These are phyloP conservation scores for Copidosoma floridanum DNA, from an alignment of 1,140 invertebrate genomes.

Conservation along the genomic window DNA sequence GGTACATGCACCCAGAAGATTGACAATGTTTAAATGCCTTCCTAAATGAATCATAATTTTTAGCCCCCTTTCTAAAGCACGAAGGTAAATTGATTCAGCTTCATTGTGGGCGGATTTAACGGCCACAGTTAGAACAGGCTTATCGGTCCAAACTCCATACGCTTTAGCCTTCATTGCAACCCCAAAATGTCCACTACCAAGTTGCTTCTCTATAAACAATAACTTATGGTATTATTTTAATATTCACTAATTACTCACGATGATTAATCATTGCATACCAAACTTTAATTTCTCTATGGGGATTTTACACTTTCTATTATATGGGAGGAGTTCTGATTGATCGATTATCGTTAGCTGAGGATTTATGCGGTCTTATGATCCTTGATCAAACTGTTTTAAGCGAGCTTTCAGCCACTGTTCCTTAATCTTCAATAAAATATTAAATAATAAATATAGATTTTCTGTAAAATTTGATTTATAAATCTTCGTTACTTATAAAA, in stretches of 20 bases:
- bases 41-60: slow-evolving; percentile 96
- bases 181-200: slow-evolving; percentile 91
- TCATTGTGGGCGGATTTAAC: slow-evolving; percentile 85
- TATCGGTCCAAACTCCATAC: slow-evolving; percentile 70
- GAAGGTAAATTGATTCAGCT: slow-evolving; percentile 70
- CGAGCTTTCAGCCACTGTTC: slow-evolving; percentile 66
- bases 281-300: slow-evolving; percentile 79
- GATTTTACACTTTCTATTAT: slow-evolving; percentile 88
- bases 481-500: slow-evolving; percentile 22
- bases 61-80: slow-evolving; percentile 83
- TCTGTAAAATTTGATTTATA: too few species aligned
- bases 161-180: slow-evolving; percentile 87
- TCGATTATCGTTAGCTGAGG: slow-evolving; percentile 85
- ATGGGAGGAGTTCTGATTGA: slow-evolving; percentile 88
- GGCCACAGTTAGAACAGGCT: slow-evolving; percentile 71
- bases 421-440: slow-evolving; percentile 53
- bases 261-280: slow-evolving; percentile 56
- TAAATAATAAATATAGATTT: too few species aligned
- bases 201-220: slow-evolving; percentile 57
- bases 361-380: slow-evolving; percentile 78
- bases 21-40: slow-evolving; percentile 92
- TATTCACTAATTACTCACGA: too few species aligned
- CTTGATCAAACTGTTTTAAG: slow-evolving; percentile 75
- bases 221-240: too few species aligned
- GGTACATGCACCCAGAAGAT: slow-evolving; percentile 90